Percentiles rank a stretch among this genome's conserved stretches.
Evolutionary conservation across 2,888 invertebrate genomes (phyloP).

Genomic region (Osmoderma eremita): DNA sequence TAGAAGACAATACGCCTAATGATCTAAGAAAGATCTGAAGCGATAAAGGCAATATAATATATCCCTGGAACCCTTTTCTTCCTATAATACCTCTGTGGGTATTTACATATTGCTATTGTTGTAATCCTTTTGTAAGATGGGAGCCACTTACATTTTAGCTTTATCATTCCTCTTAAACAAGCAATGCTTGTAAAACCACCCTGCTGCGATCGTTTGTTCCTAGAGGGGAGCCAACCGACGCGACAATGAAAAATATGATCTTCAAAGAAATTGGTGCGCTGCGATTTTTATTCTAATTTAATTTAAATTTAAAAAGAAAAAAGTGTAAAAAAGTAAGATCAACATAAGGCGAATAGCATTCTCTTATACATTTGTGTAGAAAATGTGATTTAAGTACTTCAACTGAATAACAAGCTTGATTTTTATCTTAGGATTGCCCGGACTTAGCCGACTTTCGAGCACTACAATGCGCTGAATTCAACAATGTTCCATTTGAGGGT

Average conservation of each 20-base stretch:
- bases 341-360: too few species aligned
- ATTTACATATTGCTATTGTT: constrained; percentile 6
- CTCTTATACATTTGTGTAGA: too few species aligned
- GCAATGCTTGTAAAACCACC: constrained; percentile 28
- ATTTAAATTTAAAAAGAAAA: too few species aligned
- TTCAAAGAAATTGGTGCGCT: constrained; percentile 3
- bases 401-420: background rate
- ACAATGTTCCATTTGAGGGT: constrained; percentile 84
- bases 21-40: constrained; percentile 16
- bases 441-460: constrained; percentile 83
- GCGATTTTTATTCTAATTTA: constrained; percentile 16
- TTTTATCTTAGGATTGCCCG: constrained; percentile 77
- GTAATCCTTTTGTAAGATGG: constrained; percentile 4
- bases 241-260: constrained; percentile 12
- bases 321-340: too few species aligned
- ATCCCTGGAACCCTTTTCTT: constrained; percentile 1
- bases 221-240: background rate
- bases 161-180: constrained; percentile 29
- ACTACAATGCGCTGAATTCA: constrained; percentile 89
- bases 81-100: background rate
- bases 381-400: too few species aligned
- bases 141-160: constrained; percentile 20
- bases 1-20: constrained; percentile 8
- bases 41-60: constrained; percentile 15
- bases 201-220: constrained; percentile 22